Evolutionary conservation across 2,888 invertebrate genomes (phyloP).

Genomic region (Trissolcus japonicus): DNA sequence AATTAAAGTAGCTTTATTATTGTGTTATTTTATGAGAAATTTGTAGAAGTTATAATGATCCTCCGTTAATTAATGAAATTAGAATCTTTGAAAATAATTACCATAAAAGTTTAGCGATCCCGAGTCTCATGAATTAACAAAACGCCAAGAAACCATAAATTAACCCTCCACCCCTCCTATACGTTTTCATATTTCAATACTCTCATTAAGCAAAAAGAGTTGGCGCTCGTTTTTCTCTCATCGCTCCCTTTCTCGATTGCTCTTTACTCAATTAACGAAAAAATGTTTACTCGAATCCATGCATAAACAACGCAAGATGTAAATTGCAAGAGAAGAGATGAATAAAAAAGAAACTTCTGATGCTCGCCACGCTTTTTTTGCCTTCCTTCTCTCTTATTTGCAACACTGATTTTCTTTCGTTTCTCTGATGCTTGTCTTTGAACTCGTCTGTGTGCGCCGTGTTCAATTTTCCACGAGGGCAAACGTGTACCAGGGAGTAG

Average conservation of each 20-base stretch:
- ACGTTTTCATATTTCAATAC: no score
- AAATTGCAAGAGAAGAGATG: constrained; percentile 1
- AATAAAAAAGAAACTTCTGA: not conserved
- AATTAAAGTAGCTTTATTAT: no score
- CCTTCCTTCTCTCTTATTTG: constrained; percentile 4
- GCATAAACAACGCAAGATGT: not conserved
- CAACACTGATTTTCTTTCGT: constrained; percentile 13
- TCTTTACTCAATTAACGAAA: no score
- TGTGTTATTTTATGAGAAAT: no score
- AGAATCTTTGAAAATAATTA: not conserved
- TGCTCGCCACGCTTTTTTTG: not conserved
- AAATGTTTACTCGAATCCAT: no score
- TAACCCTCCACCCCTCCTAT: no score
- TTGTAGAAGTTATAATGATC: not conserved
- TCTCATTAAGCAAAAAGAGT: no score
- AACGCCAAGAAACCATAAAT: no score
- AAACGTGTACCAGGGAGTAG: constrained; percentile 63
- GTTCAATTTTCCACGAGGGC: constrained; percentile 71
- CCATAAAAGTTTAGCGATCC: no score
- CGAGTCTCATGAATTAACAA: no score
- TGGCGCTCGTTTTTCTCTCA: no score
- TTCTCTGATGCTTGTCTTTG: constrained; percentile 24
- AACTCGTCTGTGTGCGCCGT: constrained; percentile 58
- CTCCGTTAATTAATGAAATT: constrained; percentile 4
- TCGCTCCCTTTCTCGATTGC: no score